Evolutionary conservation across 30 jellyfish, hydroid and myxozoan species (phyloP).

Genomic region (Rhopilema esculentum): DNA sequence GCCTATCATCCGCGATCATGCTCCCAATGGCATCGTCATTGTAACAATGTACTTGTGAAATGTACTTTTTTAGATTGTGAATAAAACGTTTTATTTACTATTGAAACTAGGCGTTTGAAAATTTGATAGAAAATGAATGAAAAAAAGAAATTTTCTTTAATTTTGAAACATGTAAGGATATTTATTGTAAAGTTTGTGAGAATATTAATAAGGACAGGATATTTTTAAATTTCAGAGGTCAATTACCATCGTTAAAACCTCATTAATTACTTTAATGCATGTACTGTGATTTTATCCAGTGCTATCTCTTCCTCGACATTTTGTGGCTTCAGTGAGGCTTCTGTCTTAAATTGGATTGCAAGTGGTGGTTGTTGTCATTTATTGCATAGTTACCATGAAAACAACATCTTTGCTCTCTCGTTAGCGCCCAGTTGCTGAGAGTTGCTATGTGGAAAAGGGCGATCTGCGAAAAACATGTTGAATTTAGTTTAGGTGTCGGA

Average conservation of each 20-base stretch:
- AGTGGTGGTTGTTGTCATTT: neutral
- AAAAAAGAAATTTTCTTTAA: no score
- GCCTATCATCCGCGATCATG: no score
- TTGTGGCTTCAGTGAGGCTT: neutral
- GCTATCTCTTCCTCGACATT: neutral
- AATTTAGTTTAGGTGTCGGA: neutral
- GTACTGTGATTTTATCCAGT: neutral
- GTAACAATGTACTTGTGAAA: no score
- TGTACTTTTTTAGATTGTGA: no score
- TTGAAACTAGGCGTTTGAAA: no score
- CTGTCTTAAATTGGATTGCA: neutral
- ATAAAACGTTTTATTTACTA: no score
- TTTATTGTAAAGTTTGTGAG: no score
- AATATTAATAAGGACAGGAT: no score
- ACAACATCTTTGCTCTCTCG: neutral
- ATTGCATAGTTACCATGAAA: neutral
- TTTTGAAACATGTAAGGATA: no score
- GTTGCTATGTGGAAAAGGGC: neutral
- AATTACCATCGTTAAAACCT: neutral
- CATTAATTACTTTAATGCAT: neutral
- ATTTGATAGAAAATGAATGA: no score
- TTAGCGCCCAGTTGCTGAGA: neutral
- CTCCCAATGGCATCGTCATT: no score
- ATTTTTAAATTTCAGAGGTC: neutral
- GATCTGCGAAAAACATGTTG: neutral